Evolutionary conservation across 2,113 vertebrate genomes (phyloP).

Genomic region (Platysternon megacephalum): DNA sequence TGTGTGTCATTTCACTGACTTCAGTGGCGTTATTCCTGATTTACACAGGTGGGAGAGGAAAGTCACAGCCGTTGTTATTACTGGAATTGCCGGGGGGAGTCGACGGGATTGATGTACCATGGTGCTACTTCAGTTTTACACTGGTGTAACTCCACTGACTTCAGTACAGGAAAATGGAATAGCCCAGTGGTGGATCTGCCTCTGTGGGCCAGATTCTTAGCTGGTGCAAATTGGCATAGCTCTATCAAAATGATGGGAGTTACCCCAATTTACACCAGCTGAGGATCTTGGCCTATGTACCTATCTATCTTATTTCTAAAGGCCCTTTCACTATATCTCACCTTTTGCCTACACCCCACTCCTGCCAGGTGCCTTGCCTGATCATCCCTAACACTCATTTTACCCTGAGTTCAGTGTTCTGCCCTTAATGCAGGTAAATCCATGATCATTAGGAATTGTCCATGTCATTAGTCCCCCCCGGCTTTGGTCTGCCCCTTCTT

Average conservation of each 20-base stretch:
- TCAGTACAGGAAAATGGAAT: background rate
- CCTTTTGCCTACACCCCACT: background rate
- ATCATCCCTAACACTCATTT: background rate
- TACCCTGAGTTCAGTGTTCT: background rate
- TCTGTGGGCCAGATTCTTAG: background rate
- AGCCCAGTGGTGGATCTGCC: background rate
- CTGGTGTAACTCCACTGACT: background rate
- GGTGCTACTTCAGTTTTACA: background rate
- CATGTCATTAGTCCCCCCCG: background rate
- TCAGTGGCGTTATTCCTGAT: background rate
- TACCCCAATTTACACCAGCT: background rate
- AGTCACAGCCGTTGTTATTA: background rate
- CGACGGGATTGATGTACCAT: background rate
- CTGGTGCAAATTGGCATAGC: background rate
- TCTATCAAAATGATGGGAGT: background rate
- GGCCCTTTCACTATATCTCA: background rate
- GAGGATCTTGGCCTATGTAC: rapidly evolving
- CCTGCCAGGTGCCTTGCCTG: background rate
- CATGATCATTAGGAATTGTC: background rate
- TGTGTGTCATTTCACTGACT: background rate
- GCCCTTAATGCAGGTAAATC: background rate
- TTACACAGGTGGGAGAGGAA: background rate
- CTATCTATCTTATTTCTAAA: rapidly evolving
- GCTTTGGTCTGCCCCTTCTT: background rate
- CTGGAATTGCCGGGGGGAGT: background rate